Conservation (phyloP, 2,888 invertebrate genomes). For the Apamea sordens region DNA sequence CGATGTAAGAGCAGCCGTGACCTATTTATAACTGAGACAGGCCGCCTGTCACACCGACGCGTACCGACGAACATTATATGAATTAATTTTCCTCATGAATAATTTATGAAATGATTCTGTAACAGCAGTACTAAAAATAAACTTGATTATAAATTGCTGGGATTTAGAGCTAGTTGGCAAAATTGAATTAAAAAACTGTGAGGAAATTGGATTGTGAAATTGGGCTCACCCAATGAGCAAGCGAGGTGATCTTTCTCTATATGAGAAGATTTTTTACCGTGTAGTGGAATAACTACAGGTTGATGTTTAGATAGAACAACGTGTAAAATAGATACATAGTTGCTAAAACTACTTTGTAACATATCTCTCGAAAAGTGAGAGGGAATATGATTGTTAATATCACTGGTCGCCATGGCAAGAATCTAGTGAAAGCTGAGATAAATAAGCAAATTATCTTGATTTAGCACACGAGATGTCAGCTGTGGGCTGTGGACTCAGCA, state of each 20-base stretch:
- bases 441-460: slow-evolving; percentile 16
- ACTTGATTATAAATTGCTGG: not conserved
- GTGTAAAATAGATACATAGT: not conserved
- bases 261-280: not conserved
- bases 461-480: not conserved
- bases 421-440: not conserved
- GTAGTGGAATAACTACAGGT: not conserved
- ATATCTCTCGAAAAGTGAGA: not conserved
- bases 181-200: not conserved
- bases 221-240: not conserved
- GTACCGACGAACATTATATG: slow-evolving; percentile 1
- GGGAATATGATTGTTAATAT: not conserved
- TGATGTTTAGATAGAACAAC: no score
- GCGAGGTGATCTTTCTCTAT: not conserved
- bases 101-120: slow-evolving; percentile 46
- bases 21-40: slow-evolving; percentile 46
- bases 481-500: not conserved
- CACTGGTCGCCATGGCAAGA: not conserved
- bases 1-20: slow-evolving; percentile 40
- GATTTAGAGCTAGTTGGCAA: not conserved
- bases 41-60: slow-evolving; percentile 43
- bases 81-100: slow-evolving; percentile 36
- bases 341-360: not conserved
- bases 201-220: not conserved
- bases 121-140: slow-evolving; percentile 3